Conservation (phyloP, 2,797 vertebrate genomes). For the Picus viridis region DNA sequence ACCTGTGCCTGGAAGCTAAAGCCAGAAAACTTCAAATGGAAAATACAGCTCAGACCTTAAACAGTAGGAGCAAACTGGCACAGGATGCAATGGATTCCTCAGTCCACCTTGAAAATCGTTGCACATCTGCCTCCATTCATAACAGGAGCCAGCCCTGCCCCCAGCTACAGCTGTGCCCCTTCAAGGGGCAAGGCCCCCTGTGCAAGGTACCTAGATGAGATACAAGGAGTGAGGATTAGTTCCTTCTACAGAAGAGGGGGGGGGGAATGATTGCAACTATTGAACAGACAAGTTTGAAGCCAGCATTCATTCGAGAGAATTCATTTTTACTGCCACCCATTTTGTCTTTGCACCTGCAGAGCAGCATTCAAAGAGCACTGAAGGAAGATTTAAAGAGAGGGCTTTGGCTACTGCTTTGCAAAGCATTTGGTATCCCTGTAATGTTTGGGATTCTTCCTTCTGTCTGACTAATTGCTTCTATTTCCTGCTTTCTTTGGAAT, state of each 20-base stretch:
- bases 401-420: neutral
- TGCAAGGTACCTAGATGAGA: too few relatives aligned
- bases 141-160: neutral
- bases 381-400: neutral
- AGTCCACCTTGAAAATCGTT: neutral
- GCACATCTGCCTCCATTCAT: neutral
- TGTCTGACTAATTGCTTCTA: constrained; percentile 41
- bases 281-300: neutral
- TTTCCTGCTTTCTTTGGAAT: constrained; percentile 68
- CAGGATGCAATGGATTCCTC: neutral
- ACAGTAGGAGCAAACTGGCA: neutral
- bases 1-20: constrained; percentile 9
- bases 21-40: neutral
- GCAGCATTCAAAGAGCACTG: neutral
- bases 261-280: neutral
- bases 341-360: neutral
- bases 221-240: neutral
- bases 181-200: too few relatives aligned
- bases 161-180: neutral
- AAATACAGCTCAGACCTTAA: neutral
- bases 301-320: neutral
- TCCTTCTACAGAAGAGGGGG: neutral
- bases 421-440: neutral
- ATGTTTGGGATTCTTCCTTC: constrained; percentile 55
- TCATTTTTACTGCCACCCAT: neutral